Base-by-base conservation (phyloP, 2,888 invertebrate genomes). In the Cabera pusaria region DNA sequence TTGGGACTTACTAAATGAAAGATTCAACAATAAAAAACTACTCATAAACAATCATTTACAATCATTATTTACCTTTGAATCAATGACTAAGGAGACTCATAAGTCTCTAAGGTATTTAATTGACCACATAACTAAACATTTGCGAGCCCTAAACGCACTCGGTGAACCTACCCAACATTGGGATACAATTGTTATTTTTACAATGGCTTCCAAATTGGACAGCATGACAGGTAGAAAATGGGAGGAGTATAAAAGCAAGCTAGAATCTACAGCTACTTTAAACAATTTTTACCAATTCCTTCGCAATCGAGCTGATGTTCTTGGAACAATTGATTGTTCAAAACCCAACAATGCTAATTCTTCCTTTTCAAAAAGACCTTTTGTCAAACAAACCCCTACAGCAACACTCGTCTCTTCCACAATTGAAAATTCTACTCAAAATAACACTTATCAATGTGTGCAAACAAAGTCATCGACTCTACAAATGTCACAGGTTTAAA, bases 111-210 rank as follows among this genome's bases (percentile, higher is more conserved):
- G 49, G n/a, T 49, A 40, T 20, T 21, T 59, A 18, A 44, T 55
- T 0, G 54, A 56, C 19, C 49, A 56, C 9, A 38, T 59, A 0
- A 47, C 49, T 0, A 59, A 60, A 18, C 52, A 60, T 14, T 35
- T 59, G 18, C 45, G 59, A 1, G 58, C 60, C 0, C 23, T 59
- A 8, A 3, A 27, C 1, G 55, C 44, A 5, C 31, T 59, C 4
- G 52, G 52, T 0, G 50, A 45, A 5, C 48, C 55, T 1, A 56
- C 52, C n/a, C n/a, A n/a, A n/a, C n/a, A n/a, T n/a, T 22, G 22
- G 22, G 22, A 22, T 5, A 5, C 10, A 1, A 6, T 22, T 6
- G 6, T 22, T 3, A 10, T 22, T 10, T 9, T 9, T 5, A 9
- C 11, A 6, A 5, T 10, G 3, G 1, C 10, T 4, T 1, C 10